These are phyloP conservation scores for Sebastes dallii DNA, from an alignment of 2,797 vertebrate species.

Conservation along the genomic window DNA sequence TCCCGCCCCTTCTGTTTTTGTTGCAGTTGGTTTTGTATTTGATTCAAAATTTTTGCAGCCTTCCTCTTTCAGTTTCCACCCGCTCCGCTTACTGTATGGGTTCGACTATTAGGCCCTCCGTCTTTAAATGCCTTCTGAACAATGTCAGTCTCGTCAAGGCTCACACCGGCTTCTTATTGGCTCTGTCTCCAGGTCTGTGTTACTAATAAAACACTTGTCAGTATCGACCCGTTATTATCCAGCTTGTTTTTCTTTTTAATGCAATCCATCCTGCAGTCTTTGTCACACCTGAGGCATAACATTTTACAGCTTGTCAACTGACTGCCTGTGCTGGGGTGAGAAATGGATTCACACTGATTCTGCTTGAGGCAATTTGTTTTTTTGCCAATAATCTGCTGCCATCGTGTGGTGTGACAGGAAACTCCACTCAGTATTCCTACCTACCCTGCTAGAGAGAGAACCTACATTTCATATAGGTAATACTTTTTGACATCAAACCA, in stretches of 20 bases:
- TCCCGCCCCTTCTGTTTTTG: slow-evolving; percentile 41
- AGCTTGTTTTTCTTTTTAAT: slow-evolving; percentile 52
- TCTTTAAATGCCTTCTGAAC: slow-evolving; percentile 81
- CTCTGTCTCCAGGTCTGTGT: slow-evolving; percentile 83
- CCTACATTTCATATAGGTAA: background rate
- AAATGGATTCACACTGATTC: background rate
- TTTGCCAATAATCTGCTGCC: slow-evolving; percentile 36
- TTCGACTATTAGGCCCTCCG: slow-evolving; percentile 57
- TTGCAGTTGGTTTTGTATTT: slow-evolving; percentile 73
- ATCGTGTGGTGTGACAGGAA: slow-evolving; percentile 47
- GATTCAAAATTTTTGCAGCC: slow-evolving; percentile 56
- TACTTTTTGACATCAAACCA: background rate
- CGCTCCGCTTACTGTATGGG: slow-evolving; percentile 50
- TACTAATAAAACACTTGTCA: slow-evolving; percentile 86
- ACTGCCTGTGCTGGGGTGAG: background rate
- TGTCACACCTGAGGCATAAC: background rate
- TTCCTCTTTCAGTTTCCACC: slow-evolving; percentile 48
- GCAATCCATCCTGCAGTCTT: background rate
- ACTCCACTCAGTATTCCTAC: background rate
- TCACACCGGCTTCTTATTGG: slow-evolving; percentile 76
- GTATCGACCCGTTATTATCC: slow-evolving; percentile 70
- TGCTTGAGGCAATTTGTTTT: background rate
- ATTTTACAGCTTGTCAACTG: background rate
- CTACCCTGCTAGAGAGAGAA: fast-evolving
- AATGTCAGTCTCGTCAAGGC: slow-evolving; percentile 76